Evolutionary conservation across 2,797 vertebrate genomes (phyloP), one percentile per base, ranked within the genome.

Genomic region (Apogon hyalosoma): DNA sequence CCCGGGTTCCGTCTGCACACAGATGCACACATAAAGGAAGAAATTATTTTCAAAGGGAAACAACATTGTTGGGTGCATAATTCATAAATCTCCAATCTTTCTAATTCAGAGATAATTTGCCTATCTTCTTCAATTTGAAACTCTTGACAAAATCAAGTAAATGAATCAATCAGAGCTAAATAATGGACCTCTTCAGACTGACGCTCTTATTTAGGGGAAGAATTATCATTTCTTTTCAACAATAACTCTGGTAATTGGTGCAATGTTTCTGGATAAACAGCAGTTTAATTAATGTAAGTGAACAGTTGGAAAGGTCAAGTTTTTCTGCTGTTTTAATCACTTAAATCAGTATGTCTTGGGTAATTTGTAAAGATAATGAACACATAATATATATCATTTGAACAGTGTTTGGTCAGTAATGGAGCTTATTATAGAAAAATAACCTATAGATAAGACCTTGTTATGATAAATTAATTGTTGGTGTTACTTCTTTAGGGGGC

Each of bases 61-160:
- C 45, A 63, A 47, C 45, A 48, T 11, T 61, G 51, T 53, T 50
- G 16, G 18, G 11, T 58, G 19, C 15, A 36, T 21, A 15, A 73
- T 39, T 68, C 53, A 24, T 65, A 8, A 48, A 50, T 31, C 16
- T 19, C 69, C 71, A 7, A 15, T 46, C 11, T 42, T 36, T 38
- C 31, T 55, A 57, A 58, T 50, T 64, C 36, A 18, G 6, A 58
- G 41, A 56, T 21, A 33, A 60, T 21, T 50, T 43, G 4, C 7
- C 0, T 9, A 8, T 38, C 11, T 50, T 57, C 14, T 50, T 57
- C 14, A 11, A 5, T 24, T 52, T 43, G 21, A 60, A 64, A 16
- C 16, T 18, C 31, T 19, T 11, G 41, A 24, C 45, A 38, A 15
- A 53, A 39, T 43, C 15, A 46, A 60, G 19, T 36, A 46, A 58